A percentile compares a stretch with the other conserved stretches of the same genome.
Evolutionary conservation across 1,140 invertebrate species (phyloP).

Genomic region (Telenomus remus): DNA sequence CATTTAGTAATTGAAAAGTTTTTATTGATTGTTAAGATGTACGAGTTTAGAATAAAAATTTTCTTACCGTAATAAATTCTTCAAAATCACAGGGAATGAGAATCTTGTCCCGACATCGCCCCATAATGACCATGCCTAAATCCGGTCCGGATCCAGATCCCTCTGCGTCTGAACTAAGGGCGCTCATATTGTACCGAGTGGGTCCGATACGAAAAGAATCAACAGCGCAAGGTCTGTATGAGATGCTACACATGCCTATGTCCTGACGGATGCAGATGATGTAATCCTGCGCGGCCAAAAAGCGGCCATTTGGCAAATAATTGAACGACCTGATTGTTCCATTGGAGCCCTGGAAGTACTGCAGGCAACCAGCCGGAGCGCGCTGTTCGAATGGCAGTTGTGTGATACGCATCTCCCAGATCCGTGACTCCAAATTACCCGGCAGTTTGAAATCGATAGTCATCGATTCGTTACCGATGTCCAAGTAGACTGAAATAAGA

Average conservation of each 20-base stretch:
- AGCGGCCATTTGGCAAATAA: constrained; percentile 86
- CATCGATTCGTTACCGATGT: constrained; percentile 77
- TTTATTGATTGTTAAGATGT: too few relatives aligned
- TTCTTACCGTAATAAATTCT: constrained; percentile 84
- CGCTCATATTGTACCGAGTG: constrained; percentile 36
- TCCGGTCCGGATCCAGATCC: constrained; percentile 65
- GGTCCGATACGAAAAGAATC: constrained; percentile 86
- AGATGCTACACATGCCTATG: constrained; percentile 83
- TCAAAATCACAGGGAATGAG: constrained; percentile 88
- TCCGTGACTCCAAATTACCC: constrained; percentile 77
- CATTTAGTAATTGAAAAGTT: too few relatives aligned
- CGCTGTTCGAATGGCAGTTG: constrained; percentile 84
- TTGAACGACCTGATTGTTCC: constrained; percentile 85
- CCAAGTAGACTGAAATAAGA: constrained; percentile 79
- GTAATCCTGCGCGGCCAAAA: constrained; percentile 86
- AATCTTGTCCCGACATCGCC: constrained; percentile 81
- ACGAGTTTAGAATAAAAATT: too few relatives aligned
- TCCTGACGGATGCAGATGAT: constrained; percentile 85
- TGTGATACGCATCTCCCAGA: constrained; percentile 85
- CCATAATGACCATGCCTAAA: constrained; percentile 17
- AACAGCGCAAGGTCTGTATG: constrained; percentile 83
- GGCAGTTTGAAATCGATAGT: constrained; percentile 77
- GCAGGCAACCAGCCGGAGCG: constrained; percentile 84
- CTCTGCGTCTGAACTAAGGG: constrained; percentile 44
- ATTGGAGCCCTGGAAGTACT: constrained; percentile 79